Evolutionary conservation across 2,113 vertebrate species (phyloP).

Genomic region (Lontra canadensis): DNA sequence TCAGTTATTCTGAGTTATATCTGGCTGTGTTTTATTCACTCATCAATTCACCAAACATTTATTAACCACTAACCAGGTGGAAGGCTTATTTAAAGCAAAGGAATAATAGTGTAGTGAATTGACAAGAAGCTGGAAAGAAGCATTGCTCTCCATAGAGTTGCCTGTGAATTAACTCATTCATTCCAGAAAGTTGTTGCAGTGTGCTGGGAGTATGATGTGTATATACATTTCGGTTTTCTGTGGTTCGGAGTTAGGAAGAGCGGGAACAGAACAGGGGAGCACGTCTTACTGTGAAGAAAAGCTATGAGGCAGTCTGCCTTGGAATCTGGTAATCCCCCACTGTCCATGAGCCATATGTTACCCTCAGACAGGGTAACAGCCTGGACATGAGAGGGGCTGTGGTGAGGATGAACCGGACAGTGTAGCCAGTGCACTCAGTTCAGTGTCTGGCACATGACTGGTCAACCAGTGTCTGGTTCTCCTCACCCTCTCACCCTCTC

Average conservation of each 20-base stretch:
- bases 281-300: not conserved
- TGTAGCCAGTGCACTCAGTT: not conserved
- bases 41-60: not conserved
- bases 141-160: not conserved
- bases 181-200: not conserved
- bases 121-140: not conserved
- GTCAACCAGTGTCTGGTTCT: not conserved
- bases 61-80: not conserved
- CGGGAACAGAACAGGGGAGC: not conserved
- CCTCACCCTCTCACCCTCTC: not conserved
- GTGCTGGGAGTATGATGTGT: not conserved
- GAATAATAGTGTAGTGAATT: too few species aligned
- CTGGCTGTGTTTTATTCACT: not conserved
- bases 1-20: not conserved
- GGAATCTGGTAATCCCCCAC: not conserved
- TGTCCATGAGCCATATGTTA: not conserved
- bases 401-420: not conserved
- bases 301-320: not conserved
- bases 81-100: not conserved
- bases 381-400: too few species aligned
- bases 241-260: not conserved
- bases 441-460: too few species aligned
- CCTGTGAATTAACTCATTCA: not conserved
- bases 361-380: not conserved
- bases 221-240: not conserved